Conservation (phyloP, 2,797 vertebrate genomes). For the Tinamus major region DNA sequence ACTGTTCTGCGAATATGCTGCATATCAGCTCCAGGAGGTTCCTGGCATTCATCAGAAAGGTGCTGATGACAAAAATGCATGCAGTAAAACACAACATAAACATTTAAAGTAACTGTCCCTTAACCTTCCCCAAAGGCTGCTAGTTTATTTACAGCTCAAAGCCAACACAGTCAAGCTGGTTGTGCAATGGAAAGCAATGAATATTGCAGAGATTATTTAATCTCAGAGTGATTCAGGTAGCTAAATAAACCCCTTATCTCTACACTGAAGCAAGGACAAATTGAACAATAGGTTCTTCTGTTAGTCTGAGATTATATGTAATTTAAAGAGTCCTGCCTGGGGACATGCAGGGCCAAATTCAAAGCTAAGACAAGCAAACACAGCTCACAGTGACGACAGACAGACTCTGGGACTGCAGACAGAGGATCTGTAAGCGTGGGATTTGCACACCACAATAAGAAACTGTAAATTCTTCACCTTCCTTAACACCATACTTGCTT, state of each 20-base stretch:
- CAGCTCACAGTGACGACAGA: background rate
- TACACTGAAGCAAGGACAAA: background rate
- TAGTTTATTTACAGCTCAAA: constrained; percentile 18
- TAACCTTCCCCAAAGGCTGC: background rate
- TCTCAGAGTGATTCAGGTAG: background rate
- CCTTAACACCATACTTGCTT: background rate
- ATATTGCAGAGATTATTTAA: background rate
- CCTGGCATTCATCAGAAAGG: background rate
- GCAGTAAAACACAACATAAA: background rate
- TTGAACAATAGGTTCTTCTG: constrained; percentile 17
- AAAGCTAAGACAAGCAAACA: background rate
- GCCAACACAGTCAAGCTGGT: background rate
- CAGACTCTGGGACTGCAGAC: background rate
- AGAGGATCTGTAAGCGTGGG: background rate
- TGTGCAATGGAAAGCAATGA: constrained; percentile 21
- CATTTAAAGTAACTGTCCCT: background rate
- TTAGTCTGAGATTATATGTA: background rate
- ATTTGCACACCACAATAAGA: background rate
- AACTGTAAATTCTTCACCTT: background rate
- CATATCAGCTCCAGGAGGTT: background rate
- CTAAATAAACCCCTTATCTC: constrained; percentile 29
- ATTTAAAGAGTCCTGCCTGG: constrained; percentile 3
- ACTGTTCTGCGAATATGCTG: background rate
- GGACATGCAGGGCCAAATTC: background rate
- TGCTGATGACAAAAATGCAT: background rate